Evolutionary conservation across 1,140 invertebrate species (phyloP).

Genomic region (Chironomus striatipennis): DNA sequence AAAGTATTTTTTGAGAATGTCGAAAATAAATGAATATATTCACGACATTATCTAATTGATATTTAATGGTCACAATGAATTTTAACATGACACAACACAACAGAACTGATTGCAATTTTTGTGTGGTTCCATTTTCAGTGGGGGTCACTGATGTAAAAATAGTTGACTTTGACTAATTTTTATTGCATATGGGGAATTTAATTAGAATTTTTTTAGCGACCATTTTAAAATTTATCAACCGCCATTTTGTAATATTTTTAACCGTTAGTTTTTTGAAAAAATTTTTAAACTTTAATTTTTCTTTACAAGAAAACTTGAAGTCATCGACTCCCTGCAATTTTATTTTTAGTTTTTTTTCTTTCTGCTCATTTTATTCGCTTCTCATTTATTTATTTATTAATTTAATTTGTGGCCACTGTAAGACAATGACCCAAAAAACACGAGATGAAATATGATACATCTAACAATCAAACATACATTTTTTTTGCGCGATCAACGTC

Average conservation of each 20-base stretch:
- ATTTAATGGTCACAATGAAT: not conserved
- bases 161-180: too few species aligned
- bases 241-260: too few species aligned
- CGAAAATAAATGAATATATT: not conserved
- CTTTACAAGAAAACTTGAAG: too few species aligned
- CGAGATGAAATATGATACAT: constrained; percentile 3
- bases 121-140: not conserved
- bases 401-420: not conserved
- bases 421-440: not conserved
- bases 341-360: not conserved
- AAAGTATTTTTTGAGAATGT: not conserved
- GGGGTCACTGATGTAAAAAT: not conserved
- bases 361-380: too few species aligned
- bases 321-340: not conserved
- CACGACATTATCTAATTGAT: not conserved
- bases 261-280: too few species aligned
- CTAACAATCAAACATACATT: not conserved
- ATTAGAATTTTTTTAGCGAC: not conserved
- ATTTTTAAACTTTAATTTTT: too few species aligned
- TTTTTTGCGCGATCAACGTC: not conserved
- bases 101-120: constrained; percentile 8
- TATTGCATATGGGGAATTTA: too few species aligned
- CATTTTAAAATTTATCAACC: too few species aligned
- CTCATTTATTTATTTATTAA: not conserved
- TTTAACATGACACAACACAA: not conserved